These are phyloP conservation scores for Pardosa pseudoannulata DNA, from an alignment of 2,888 invertebrate genomes.

Conservation along the genomic window DNA sequence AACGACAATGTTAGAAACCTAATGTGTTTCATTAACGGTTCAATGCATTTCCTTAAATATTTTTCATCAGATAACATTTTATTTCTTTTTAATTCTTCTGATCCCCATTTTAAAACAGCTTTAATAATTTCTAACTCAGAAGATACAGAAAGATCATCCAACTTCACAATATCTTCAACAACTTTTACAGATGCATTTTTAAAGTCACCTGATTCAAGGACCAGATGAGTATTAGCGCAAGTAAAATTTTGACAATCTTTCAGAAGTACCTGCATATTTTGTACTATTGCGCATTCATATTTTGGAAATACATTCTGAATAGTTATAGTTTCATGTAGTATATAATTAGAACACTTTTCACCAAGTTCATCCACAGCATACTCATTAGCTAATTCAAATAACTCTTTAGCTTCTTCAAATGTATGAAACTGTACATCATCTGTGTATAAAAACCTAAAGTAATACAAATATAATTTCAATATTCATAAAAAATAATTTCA, in stretches of 20 bases:
- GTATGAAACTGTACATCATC: neutral
- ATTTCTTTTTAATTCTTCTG: neutral
- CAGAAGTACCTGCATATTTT: neutral
- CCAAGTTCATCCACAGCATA: conserved; percentile 6
- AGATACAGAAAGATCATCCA: neutral
- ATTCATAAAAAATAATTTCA: too few relatives aligned
- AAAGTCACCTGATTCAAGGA: neutral
- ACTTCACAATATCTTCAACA: conserved; percentile 4
- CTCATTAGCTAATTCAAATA: neutral
- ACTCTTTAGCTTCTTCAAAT: neutral
- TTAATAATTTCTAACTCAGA: neutral
- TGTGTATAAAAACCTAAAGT: conserved; percentile 10
- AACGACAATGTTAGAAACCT: neutral
- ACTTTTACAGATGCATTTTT: neutral
- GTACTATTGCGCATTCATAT: conserved; percentile 1
- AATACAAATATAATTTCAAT: neutral
- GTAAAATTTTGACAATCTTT: neutral
- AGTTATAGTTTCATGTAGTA: neutral
- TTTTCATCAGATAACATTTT: neutral
- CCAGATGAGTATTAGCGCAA: neutral
- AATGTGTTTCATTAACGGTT: neutral
- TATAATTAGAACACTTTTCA: neutral
- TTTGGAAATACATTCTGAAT: neutral
- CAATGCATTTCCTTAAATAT: neutral
- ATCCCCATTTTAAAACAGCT: neutral